These are phyloP conservation scores for Epinephelus cyanopodus DNA, from an alignment of 2,113 vertebrate genomes.

Conservation along the genomic window DNA sequence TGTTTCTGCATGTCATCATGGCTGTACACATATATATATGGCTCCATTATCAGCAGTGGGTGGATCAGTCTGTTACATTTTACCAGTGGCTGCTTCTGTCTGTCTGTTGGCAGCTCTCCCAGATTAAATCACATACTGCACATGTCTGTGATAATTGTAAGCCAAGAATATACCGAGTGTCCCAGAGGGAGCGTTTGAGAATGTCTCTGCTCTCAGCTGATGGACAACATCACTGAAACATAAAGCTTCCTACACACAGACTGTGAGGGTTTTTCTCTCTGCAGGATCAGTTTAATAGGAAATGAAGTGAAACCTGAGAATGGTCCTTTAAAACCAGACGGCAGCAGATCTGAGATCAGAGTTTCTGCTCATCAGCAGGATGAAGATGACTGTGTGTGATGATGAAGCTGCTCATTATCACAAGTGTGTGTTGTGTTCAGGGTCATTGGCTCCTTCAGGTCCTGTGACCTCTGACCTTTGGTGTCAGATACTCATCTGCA, in stretches of 20 bases:
- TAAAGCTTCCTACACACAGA: too few species aligned
- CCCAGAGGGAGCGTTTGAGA: background rate
- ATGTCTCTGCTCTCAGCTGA: background rate
- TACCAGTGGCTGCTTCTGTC: background rate
- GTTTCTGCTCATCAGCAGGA: too few species aligned
- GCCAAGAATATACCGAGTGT: background rate
- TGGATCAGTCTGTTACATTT: background rate
- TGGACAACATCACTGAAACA: background rate
- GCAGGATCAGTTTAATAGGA: too few species aligned
- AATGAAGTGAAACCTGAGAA: too few species aligned
- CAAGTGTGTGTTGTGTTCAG: background rate
- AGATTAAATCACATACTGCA: background rate
- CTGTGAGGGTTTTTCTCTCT: too few species aligned
- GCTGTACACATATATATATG: too few species aligned
- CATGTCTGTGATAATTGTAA: background rate
- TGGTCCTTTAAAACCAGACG: too few species aligned
- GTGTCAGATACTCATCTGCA: conserved; percentile 6
- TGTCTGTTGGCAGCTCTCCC: background rate
- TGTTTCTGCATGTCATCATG: too few species aligned
- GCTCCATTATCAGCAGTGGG: background rate
- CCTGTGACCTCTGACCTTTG: conserved; percentile 2
- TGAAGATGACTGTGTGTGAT: background rate
- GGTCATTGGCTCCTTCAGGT: background rate
- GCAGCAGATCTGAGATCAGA: too few species aligned
- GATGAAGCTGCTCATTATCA: background rate